Conservation (phyloP, 2,797 vertebrate species). For the Lindbergichthys nudifrons region DNA sequence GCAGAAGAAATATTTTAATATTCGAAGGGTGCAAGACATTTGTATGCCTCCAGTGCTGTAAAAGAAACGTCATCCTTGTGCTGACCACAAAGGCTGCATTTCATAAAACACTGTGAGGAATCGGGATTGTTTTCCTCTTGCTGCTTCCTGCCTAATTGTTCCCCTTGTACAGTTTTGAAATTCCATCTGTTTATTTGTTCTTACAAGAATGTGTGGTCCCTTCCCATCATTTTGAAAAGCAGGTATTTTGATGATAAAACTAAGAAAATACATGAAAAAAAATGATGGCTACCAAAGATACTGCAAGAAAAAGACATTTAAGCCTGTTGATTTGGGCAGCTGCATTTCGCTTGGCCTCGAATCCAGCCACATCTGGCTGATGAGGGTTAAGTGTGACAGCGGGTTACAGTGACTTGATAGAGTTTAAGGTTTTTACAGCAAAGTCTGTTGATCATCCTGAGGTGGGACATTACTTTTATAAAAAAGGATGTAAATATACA, state of each 20-base stretch:
- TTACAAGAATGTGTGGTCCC: conserved; percentile 46
- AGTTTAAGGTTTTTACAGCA: conserved; percentile 10
- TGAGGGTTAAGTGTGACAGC: conserved; percentile 25
- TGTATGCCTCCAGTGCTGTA: conserved; percentile 65
- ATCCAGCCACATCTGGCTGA: conserved; percentile 32
- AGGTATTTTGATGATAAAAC: conserved; percentile 40
- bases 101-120: conserved; percentile 71
- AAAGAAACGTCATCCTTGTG: conserved; percentile 64
- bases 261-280: conserved; percentile 41
- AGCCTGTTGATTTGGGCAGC: conserved; percentile 26
- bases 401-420: conserved; percentile 30
- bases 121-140: conserved; percentile 66
- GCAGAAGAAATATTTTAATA: conserved; percentile 66
- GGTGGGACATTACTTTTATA: not conserved
- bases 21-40: conserved; percentile 66
- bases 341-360: not conserved
- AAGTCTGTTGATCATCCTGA: not conserved
- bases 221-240: conserved; percentile 40
- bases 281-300: conserved; percentile 25
- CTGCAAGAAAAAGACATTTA: conserved; percentile 25
- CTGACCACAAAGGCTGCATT: conserved; percentile 71
- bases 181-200: conserved; percentile 68
- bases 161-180: conserved; percentile 69
- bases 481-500: conserved; percentile 7
- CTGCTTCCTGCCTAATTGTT: conserved; percentile 69